Conservation (phyloP, 1,140 invertebrate genomes). For the Heliconius hermathena region DNA sequence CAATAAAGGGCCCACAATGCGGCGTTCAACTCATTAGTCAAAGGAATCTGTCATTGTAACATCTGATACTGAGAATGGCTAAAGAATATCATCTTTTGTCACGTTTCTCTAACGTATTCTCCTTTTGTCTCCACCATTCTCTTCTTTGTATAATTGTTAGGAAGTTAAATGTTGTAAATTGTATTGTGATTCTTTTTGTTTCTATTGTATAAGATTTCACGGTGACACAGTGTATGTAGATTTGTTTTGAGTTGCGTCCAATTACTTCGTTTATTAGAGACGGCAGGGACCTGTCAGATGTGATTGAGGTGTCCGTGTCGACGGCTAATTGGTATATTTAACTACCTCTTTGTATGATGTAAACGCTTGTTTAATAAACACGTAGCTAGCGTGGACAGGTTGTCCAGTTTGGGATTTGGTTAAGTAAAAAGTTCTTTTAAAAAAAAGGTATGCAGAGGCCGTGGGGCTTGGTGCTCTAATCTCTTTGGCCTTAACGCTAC, state of each 20-base stretch:
- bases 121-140: conserved; percentile 69
- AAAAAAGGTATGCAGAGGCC: no score
- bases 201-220: conserved; percentile 48
- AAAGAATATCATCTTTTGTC: conserved; percentile 64
- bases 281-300: conserved; percentile 68
- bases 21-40: conserved; percentile 68
- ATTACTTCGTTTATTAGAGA: conserved; percentile 74
- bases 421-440: no score
- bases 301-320: conserved; percentile 37
- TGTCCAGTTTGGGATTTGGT: no score
- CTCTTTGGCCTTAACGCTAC: no score
- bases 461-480: no score
- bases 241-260: conserved; percentile 64
- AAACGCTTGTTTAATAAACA: conserved; percentile 13
- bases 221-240: conserved; percentile 25
- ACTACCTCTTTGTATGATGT: conserved; percentile 17
- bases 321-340: conserved; percentile 26
- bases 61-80: conserved; percentile 60
- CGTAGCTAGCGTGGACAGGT: no score
- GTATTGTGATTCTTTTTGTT: conserved; percentile 70
- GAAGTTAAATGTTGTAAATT: conserved; percentile 79
- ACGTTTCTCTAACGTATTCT: conserved; percentile 56
- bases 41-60: conserved; percentile 64
- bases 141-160: conserved; percentile 74
- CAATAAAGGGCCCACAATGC: conserved; percentile 75